Evolutionary conservation across 35 echinoderm and acorn worm genomes (phyloP).

Genomic region (Strongylocentrotus purpuratus): DNA sequence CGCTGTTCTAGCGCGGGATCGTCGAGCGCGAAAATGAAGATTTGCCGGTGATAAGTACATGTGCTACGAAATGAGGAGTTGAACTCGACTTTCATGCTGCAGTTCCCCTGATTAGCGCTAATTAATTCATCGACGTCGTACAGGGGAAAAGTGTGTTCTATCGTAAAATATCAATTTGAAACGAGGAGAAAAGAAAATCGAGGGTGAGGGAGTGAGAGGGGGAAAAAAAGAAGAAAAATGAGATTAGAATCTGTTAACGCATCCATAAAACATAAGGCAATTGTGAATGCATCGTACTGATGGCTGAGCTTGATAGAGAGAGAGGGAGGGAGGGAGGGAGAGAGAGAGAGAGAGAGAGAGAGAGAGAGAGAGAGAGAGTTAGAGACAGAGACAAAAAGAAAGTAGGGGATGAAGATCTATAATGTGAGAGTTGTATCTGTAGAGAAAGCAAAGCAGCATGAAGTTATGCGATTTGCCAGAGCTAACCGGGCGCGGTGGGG

Average conservation of each 20-base stretch:
- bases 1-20: neutral
- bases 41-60: neutral
- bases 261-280: slow-evolving; percentile 31
- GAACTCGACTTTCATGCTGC: slow-evolving; percentile 7
- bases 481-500: neutral
- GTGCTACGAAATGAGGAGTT: neutral
- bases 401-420: neutral
- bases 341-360: neutral
- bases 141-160: neutral
- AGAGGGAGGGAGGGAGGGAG: neutral
- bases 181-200: slow-evolving; percentile 8
- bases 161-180: slow-evolving; percentile 19
- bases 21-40: neutral
- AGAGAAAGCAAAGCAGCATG: neutral
- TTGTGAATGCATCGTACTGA: slow-evolving; percentile 1
- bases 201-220: neutral
- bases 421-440: neutral
- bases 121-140: neutral
- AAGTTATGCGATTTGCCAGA: neutral
- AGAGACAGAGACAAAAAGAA: neutral
- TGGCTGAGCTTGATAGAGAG: neutral
- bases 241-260: slow-evolving; percentile 17
- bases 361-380: slow-evolving; percentile 7
- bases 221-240: neutral
- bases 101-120: slow-evolving; percentile 9